Conservation (phyloP, 2,113 vertebrate genomes). For the Neodontobutis hainanensis region DNA sequence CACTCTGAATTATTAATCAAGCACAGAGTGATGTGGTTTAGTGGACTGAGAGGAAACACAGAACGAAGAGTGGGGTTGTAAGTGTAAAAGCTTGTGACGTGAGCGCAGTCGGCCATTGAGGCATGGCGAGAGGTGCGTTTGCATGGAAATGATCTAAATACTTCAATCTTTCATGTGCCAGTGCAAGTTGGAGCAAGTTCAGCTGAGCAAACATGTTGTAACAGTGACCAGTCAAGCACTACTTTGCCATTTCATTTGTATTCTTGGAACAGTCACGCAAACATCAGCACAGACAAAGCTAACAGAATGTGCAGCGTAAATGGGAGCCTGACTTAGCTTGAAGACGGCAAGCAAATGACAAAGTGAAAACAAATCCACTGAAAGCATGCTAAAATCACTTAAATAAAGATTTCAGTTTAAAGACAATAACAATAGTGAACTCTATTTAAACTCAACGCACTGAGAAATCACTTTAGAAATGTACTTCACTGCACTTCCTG, state of each 20-base stretch:
- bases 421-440: no score
- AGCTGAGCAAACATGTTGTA: slow-evolving; percentile 30
- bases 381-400: no score
- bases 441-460: no score
- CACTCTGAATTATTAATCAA: slow-evolving; percentile 52
- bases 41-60: slow-evolving; percentile 42
- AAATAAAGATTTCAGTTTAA: no score
- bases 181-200: slow-evolving; percentile 43
- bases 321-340: no score
- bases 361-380: no score
- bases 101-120: neutral
- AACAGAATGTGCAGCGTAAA: no score
- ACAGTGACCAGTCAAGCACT: slow-evolving; percentile 29
- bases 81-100: slow-evolving; percentile 14
- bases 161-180: slow-evolving; percentile 39
- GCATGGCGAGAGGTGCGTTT: slow-evolving; percentile 13
- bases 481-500: no score
- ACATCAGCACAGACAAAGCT: slow-evolving; percentile 6
- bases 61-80: slow-evolving; percentile 16
- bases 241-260: slow-evolving; percentile 59
- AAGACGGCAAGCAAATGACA: no score
- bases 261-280: slow-evolving; percentile 36
- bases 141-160: slow-evolving; percentile 20
- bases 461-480: no score
- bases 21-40: slow-evolving; percentile 50